phyloP scores from a whole-genome alignment of 2,113 vertebrate genomes.

The Rafetus swinhoei region DNA sequence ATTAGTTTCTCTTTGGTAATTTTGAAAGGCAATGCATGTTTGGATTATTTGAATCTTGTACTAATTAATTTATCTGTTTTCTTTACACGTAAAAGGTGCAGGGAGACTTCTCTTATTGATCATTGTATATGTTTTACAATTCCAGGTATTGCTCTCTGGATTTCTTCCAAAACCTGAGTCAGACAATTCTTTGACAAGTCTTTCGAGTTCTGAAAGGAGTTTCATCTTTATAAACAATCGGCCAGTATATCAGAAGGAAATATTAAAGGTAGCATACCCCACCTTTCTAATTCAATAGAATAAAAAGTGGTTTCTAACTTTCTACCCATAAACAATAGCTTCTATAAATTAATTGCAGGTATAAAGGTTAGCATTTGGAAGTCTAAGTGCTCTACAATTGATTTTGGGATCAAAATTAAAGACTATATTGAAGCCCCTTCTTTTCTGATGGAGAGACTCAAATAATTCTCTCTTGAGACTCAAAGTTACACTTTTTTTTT shows the following conservation, averaged over 20 bases:
- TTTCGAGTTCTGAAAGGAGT: slow-evolving; percentile 87
- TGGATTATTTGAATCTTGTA: neutral
- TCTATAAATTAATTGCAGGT: neutral
- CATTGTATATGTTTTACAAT: slow-evolving; percentile 32
- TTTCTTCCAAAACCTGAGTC: slow-evolving; percentile 90
- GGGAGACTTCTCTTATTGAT: neutral
- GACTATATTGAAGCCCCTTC: neutral
- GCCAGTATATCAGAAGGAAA: slow-evolving; percentile 92
- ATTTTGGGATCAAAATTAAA: neutral
- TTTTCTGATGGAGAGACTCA: neutral
- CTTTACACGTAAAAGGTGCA: neutral
- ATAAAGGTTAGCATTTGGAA: neutral
- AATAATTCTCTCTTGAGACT: neutral
- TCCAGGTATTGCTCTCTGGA: slow-evolving; percentile 89
- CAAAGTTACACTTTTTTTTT: neutral
- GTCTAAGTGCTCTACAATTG: neutral
- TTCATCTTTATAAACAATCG: slow-evolving; percentile 92
- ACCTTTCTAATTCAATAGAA: neutral
- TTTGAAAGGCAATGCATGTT: neutral
- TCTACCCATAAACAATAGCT: neutral
- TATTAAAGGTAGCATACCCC: slow-evolving; percentile 89
- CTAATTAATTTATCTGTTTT: neutral
- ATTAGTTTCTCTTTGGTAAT: neutral
- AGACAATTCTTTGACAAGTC: slow-evolving; percentile 84
- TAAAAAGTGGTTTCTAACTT: neutral